Evolutionary conservation across 2,113 vertebrate species (phyloP), one percentile per base, ranked within the genome.

Genomic region (Sclerurus mexicanus): DNA sequence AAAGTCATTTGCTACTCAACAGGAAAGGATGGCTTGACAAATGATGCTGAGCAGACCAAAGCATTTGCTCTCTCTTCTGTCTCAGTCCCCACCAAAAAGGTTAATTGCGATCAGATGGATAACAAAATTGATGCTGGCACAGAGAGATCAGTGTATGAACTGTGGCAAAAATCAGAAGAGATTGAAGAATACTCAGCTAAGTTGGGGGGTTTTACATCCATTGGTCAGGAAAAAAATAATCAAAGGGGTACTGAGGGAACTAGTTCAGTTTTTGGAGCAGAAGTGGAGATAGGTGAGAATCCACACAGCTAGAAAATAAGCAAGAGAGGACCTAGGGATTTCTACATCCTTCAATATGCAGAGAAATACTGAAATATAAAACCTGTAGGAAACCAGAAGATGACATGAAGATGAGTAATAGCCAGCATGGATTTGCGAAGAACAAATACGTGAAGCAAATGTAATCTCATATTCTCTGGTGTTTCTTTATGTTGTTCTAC

Each of bases 41-140:
- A 74, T 4, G 73, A 72, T 37, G 60, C 50, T 27, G 33, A 81
- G 60, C 64, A 80, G 21, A 86, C 64, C 68, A 78, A 87, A 91
- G 64, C 11, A 6, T 56, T 83, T 58, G 9, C 44, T 64, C 16
- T 44, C 59, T 46, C 52, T 67, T 74, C 73, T 95, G 18, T 33
- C 53, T 72, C 76, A 44, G 27, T 44, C 35, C 56, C 90, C 60
- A 28, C 64, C 53, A 67, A 40, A 88, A 68, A 87, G 56, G 56
- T 89, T 86, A 88, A 90, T 81, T 92, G 68, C 75, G 80, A 94
- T 85, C 80, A 91, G 73, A 68, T n/a, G 22, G 22, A 12, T 72
- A 47, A 67, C n/a, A 85, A 84, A 81, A 87, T 7, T 68, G 55
- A 44, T 56, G 27, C 47, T 89, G 73, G 76, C 89, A 72, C 1